Evolutionary conservation across 2,797 vertebrate genomes (phyloP), one percentile per base, ranked within the genome.

Genomic region (Microtus californicus): DNA sequence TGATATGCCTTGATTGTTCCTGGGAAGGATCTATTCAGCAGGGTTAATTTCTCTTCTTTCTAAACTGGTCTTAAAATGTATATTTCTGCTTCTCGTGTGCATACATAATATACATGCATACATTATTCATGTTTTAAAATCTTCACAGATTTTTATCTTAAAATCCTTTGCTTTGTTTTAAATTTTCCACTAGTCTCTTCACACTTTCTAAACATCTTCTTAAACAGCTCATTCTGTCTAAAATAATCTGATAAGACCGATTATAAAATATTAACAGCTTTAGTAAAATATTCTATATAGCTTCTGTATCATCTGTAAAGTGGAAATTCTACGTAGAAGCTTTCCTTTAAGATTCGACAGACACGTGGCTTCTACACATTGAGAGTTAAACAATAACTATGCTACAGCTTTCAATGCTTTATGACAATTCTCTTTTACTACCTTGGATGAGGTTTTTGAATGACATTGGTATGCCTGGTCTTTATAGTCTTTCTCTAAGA

Each of bases 91-190:
- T 90, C 65, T 67, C 45, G 10, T 94, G 73, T 89, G 89, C 94
- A 82, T 95, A 77, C 74, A 67, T 97, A 83, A 95, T 93, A 79
- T 96, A 83, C 69, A 48, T 37, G 61, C 11, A 94, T 97, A 93
- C 95, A 92, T 96, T 95, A 97, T 95, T 96, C 96, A 97, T 93
- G 43, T 92, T 95, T 95, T 86, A 96, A 97, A 94, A 83, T 96
- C 91, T 96, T 96, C 69, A 93, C 87, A 96, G 91, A 80, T 96
- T 97, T 59, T 96, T 95, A 95, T 94, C 86, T 95, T 93, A 93
- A 71, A 61, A 54, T 97, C 85, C 63, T 37, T 79, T 94, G 87
- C 91, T 93, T 95, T 94, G 48, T 81, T 87, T 92, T 61, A 37
- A 40, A 56, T 67, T 48, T 14, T 31, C 40, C 51, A 14, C 40